Percentiles rank a stretch among this genome's conserved stretches.
Evolutionary conservation across 2,113 vertebrate genomes (phyloP).

Genomic region (Thymallus thymallus): DNA sequence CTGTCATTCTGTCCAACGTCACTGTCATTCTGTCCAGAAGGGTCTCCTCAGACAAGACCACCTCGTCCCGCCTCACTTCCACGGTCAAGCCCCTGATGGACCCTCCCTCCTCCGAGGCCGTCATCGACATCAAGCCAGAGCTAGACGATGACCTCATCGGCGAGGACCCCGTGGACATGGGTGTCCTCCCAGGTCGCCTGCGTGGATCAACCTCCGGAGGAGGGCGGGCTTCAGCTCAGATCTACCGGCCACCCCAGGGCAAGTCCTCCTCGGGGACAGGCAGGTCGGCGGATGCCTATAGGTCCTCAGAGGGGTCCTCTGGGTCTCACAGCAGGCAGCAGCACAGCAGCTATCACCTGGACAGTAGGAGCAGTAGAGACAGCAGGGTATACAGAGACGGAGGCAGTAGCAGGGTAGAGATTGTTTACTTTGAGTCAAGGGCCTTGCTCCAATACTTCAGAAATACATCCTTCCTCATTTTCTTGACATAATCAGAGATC

Average conservation of each 20-base stretch:
- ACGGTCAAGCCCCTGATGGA: slow-evolving; percentile 88
- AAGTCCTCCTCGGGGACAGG: slow-evolving; percentile 64
- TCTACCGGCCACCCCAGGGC: slow-evolving; percentile 82
- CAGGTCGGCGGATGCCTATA: slow-evolving; percentile 61
- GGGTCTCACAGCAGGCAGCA: slow-evolving; percentile 65
- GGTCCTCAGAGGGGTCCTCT: slow-evolving; percentile 56
- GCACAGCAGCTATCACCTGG: slow-evolving; percentile 68
- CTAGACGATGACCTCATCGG: slow-evolving; percentile 88
- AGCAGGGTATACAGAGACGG: slow-evolving; percentile 62
- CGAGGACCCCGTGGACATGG: slow-evolving; percentile 81
- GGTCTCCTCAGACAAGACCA: slow-evolving; percentile 48
- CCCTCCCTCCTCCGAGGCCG: slow-evolving; percentile 80
- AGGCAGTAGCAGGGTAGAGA: slow-evolving; percentile 26
- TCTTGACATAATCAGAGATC: too few relatives aligned
- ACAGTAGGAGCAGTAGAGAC: slow-evolving; percentile 67
- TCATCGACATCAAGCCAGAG: slow-evolving; percentile 96
- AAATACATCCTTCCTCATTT: too few relatives aligned
- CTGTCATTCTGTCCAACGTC: too few relatives aligned
- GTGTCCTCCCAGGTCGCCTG: slow-evolving; percentile 52
- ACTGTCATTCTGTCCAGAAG: slow-evolving; percentile 42
- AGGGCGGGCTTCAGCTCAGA: slow-evolving; percentile 74
- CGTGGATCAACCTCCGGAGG: slow-evolving; percentile 53
- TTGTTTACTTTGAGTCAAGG: too few relatives aligned
- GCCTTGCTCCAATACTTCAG: too few relatives aligned
- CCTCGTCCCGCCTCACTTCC: slow-evolving; percentile 80